phyloP scores from a whole-genome alignment of 1,140 invertebrate genomes.

The Mesaphorura yosii region DNA sequence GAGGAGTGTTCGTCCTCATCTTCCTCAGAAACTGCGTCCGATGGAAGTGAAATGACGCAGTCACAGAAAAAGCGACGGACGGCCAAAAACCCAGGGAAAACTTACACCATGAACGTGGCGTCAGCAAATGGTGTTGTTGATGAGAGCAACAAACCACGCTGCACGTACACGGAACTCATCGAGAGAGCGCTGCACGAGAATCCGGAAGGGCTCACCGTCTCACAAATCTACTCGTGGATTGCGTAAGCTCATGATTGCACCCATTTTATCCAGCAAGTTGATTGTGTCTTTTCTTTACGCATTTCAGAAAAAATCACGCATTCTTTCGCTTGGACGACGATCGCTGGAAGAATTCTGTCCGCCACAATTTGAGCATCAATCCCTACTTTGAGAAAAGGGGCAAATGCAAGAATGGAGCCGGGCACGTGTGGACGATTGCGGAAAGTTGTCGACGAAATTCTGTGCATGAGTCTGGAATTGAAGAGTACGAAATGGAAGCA shows the following conservation, averaged over 20 bases:
- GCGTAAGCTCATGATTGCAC: conserved; percentile 53
- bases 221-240: conserved; percentile 81
- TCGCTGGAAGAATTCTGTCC: conserved; percentile 78
- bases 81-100: too few species aligned
- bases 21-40: too few species aligned
- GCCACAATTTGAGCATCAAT: conserved; percentile 74
- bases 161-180: conserved; percentile 66
- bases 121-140: too few species aligned
- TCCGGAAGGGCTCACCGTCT: conserved; percentile 67
- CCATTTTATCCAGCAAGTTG: background rate
- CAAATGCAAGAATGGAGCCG: conserved; percentile 67
- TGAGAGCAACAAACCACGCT: conserved; percentile 29
- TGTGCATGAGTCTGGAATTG: background rate
- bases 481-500: background rate
- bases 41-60: too few species aligned
- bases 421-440: conserved; percentile 72
- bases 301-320: conserved; percentile 62
- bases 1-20: too few species aligned
- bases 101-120: too few species aligned
- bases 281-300: conserved; percentile 5
- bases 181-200: conserved; percentile 69
- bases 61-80: too few species aligned
- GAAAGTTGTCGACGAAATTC: conserved; percentile 36
- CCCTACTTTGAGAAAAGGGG: conserved; percentile 76
- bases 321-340: conserved; percentile 77